Conservation (phyloP, 2,797 vertebrate species). For the Smutsia temminckii region DNA sequence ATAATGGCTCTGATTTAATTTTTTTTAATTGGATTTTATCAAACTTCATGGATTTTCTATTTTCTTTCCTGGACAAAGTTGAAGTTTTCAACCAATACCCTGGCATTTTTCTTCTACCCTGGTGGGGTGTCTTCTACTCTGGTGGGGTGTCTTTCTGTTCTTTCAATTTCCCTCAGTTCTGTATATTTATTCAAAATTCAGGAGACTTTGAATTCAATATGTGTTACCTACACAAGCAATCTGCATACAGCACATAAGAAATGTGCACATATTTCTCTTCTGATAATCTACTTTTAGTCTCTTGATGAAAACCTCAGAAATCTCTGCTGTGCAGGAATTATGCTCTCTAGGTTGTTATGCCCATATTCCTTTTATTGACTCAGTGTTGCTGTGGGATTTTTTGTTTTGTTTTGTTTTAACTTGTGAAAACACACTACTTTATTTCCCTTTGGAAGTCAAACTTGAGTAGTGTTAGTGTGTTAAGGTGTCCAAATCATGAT, state of each 20-base stretch:
- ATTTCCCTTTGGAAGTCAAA: not conserved
- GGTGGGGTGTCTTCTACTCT: not conserved
- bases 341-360: not conserved
- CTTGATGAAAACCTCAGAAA: not conserved
- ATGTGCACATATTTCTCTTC: not conserved
- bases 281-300: not conserved
- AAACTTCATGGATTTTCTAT: not conserved
- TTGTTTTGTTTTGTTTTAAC: not conserved
- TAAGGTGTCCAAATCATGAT: not conserved
- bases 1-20: not conserved
- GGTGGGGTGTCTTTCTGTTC: not conserved
- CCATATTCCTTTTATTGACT: not conserved
- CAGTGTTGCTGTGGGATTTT: not conserved
- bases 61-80: not conserved
- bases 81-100: not conserved
- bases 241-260: not conserved
- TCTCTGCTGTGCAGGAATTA: not conserved
- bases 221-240: not conserved
- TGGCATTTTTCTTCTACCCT: not conserved
- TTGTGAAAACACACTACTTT: not conserved
- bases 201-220: not conserved
- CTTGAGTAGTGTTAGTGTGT: not conserved
- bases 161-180: not conserved
- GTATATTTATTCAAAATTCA: not conserved
- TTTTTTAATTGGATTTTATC: not conserved